phyloP scores from a whole-genome alignment of 2,797 vertebrate genomes.

The Taenioides sp. region DNA sequence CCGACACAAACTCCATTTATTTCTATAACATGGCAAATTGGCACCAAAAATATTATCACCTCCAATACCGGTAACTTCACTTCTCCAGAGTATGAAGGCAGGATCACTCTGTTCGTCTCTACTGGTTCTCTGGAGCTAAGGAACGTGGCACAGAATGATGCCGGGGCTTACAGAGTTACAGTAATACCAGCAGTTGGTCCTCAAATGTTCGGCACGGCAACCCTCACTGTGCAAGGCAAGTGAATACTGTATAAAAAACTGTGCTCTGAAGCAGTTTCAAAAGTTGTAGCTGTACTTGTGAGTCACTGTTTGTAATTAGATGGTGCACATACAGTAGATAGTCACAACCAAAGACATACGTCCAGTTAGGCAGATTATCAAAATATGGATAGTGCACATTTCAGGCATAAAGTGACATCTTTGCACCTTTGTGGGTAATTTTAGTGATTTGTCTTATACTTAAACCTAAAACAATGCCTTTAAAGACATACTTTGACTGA shows the following conservation, averaged over 20 bases:
- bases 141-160: neutral
- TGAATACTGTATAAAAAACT: neutral
- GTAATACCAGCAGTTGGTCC: neutral
- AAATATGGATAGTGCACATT: too few species aligned
- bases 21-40: conserved; percentile 11
- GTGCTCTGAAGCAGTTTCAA: neutral
- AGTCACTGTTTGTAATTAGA: neutral
- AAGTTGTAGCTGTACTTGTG: neutral
- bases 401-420: too few species aligned
- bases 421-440: too few species aligned
- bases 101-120: conserved; percentile 28
- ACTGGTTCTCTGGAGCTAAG: conserved; percentile 49
- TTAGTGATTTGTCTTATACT: too few species aligned
- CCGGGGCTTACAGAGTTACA: neutral
- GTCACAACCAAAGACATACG: too few species aligned
- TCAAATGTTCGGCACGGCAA: neutral
- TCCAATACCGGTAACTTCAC: fast-evolving
- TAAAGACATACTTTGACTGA: too few species aligned
- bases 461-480: too few species aligned
- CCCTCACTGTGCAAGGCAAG: conserved; percentile 6
- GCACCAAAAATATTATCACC: neutral
- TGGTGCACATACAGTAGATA: neutral
- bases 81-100: conserved; percentile 13
- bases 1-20: neutral
- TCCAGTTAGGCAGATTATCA: too few species aligned